phyloP scores from a whole-genome alignment of 2,888 invertebrate species.

The Malthinus flaveolus region DNA sequence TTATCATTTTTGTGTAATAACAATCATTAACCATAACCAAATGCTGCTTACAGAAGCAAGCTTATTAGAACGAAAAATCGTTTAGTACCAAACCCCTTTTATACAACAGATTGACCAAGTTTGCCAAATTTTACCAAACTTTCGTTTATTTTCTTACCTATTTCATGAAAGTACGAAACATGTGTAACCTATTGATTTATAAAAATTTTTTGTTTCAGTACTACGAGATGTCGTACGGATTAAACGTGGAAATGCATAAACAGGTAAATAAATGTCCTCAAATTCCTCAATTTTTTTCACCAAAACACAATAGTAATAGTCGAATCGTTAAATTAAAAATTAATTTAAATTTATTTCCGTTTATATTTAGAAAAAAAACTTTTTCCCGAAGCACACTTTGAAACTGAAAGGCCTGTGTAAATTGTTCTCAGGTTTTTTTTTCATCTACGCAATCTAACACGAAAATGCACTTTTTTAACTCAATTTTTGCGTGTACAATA shows the following conservation, averaged over 20 bases:
- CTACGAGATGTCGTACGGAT: conserved; percentile 97
- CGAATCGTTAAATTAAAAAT: not conserved
- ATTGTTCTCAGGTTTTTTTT: conserved; percentile 8
- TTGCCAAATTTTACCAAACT: not conserved
- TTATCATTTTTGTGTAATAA: no score
- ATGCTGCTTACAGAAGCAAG: no score
- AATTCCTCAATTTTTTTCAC: no score
- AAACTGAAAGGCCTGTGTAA: not conserved
- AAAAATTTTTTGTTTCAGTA: conserved; percentile 73
- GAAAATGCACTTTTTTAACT: conserved; percentile 37
- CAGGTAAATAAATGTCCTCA: conserved; percentile 68
- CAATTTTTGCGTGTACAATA: conserved; percentile 36
- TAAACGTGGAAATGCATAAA: conserved; percentile 98
- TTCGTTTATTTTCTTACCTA: no score
- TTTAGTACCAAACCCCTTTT: no score
- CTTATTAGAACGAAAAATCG: no score
- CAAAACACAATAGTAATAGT: not conserved
- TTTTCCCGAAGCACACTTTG: no score
- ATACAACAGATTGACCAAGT: not conserved
- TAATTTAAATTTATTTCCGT: conserved; percentile 1
- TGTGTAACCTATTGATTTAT: no score
- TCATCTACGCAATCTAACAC: conserved; percentile 32
- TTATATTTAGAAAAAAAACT: not conserved
- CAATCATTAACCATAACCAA: no score
- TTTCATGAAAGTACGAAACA: no score